phyloP scores from a whole-genome alignment of 2,113 vertebrate species.

The Gyps fulvus region DNA sequence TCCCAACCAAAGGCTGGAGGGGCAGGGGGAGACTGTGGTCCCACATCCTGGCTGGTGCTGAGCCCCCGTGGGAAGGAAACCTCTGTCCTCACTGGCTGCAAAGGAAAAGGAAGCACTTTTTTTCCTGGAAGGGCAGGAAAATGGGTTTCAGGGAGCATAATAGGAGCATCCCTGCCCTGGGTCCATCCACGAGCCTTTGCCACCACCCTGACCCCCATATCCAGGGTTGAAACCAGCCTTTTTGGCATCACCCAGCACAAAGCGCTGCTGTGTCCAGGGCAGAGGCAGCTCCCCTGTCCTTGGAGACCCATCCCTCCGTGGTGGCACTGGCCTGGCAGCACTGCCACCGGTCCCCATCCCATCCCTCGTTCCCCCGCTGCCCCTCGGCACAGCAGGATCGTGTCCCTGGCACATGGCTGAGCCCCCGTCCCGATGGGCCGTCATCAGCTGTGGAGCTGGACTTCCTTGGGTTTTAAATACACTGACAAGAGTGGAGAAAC shows the following conservation, averaged over 20 bases:
- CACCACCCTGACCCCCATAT: too few relatives aligned
- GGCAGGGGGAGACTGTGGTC: background rate
- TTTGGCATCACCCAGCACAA: background rate
- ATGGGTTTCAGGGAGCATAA: background rate
- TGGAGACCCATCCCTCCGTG: rapidly evolving
- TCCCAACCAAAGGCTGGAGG: background rate
- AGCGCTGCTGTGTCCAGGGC: background rate
- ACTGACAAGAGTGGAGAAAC: background rate
- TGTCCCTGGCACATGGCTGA: background rate
- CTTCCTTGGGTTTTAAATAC: background rate
- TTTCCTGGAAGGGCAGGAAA: background rate
- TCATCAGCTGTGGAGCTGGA: background rate
- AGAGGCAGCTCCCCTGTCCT: background rate
- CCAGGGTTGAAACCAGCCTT: background rate
- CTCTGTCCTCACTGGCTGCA: background rate
- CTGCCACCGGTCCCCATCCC: background rate
- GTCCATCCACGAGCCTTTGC: background rate
- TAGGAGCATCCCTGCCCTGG: background rate
- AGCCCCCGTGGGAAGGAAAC: background rate
- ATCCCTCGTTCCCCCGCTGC: rapidly evolving
- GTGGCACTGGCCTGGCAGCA: background rate
- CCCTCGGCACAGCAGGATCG: background rate
- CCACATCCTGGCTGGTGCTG: rapidly evolving
- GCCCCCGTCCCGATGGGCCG: background rate
- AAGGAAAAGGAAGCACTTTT: background rate